Evolutionary conservation across 2,888 invertebrate species (phyloP), one percentile per base, ranked within the genome.

Genomic region (Sarcophaga carnaria): DNA sequence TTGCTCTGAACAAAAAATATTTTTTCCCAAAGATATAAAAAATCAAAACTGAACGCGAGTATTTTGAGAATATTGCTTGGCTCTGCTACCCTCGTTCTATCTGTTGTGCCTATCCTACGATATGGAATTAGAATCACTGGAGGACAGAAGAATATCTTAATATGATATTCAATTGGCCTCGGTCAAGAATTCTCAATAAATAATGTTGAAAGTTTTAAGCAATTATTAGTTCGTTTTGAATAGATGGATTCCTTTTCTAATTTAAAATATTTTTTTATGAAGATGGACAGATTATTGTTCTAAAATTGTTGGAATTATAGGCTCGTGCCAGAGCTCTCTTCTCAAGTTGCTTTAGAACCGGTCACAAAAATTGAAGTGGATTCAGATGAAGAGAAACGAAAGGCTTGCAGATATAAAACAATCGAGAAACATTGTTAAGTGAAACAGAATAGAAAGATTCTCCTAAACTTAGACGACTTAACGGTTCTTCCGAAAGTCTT

Each of bases 241-340:
- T 20, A 20, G 20, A 20, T 20, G 20, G 20, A 20, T 20, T 20
- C 0, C 20, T 20, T 20, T 20, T 20, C 20, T 20, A 20, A 20
- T 20, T 20, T 20, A 20, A 20, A 20, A 20, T n/a, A n/a, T n/a
- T n/a, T n/a, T 71, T 79, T 85, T 80, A 17, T 83, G 90, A 88
- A 81, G 90, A 89, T 77, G 92, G 92, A 20, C 93, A 95, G 3
- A 95, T 96, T 89, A 96, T 96, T 0, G 96, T 96, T 11, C 92
- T 96, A 25, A 96, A 96, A 91, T 90, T 96, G 62, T 90, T 96
- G 10, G 96, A 96, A 91, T 91, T 96, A 49, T 96, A 96, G 92
- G 96, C 96, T 0, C 91, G 96, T 5, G 96, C 96, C 0, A 92
- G 96, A 12, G 96, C 96, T n/a, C n/a, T n/a, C n/a, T n/a, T 96